These are phyloP conservation scores for Rhodinocichla rosea DNA, from an alignment of 2,113 vertebrate genomes.

Conservation along the genomic window DNA sequence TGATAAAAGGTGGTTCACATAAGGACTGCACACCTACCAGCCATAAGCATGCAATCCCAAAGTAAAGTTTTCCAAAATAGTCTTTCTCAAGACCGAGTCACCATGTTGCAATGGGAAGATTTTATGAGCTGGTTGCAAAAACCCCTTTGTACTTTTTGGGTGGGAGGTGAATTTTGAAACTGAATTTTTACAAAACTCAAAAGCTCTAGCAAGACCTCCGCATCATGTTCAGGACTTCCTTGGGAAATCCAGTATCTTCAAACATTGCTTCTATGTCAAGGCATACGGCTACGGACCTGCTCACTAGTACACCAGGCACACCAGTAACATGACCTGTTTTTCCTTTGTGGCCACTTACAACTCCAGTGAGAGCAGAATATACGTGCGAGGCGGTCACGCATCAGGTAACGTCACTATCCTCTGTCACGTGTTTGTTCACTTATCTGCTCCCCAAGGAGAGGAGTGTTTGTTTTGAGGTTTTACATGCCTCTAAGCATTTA, in stretches of 20 bases:
- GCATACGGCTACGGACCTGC: not conserved
- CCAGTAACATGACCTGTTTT: not conserved
- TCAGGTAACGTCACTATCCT: not conserved
- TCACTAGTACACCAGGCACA: not conserved
- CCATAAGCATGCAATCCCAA: not conserved
- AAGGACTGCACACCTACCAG: too few relatives aligned
- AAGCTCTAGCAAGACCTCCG: not conserved
- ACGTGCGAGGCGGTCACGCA: not conserved
- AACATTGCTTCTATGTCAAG: not conserved
- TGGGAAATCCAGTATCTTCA: not conserved
- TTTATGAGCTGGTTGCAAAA: not conserved
- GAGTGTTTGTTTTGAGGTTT: not conserved
- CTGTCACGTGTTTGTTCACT: not conserved
- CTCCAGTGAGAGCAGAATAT: not conserved
- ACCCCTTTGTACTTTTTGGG: not conserved
- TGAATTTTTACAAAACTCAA: not conserved
- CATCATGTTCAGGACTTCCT: not conserved
- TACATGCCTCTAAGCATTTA: not conserved
- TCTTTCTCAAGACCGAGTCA: not conserved
- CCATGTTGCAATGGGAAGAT: not conserved
- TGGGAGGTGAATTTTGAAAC: not conserved
- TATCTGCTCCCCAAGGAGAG: not conserved
- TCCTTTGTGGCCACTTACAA: not conserved
- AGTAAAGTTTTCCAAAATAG: not conserved
- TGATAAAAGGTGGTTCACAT: not conserved